Base-by-base conservation (phyloP, 1,140 invertebrate genomes). In the Lepidurus couesii region DNA sequence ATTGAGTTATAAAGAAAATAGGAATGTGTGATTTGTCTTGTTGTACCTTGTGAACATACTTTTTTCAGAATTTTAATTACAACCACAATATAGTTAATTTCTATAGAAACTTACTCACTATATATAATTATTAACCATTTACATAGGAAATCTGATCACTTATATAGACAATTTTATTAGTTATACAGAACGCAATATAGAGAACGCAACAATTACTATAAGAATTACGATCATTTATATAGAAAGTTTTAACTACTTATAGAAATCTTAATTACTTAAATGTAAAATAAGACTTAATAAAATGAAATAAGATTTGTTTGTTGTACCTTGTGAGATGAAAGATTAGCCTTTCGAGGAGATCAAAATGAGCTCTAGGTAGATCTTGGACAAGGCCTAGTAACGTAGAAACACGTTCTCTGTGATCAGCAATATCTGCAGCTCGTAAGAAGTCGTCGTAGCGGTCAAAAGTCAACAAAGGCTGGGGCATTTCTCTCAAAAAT, bases 361-460 rank as follows among this genome's bases (percentile, higher is more conserved):
- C 92, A 84, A 93, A 95, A 85, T 98, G 97, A 0, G 91, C 87
- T 83, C 92, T 92, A 1, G 96, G 96, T 74, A 98, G 85, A 85
- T 96, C 94, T 81, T 94, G 94, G 78, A 98, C 86, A 81, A 96
- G 93, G 34, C 91, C 90, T 83, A 95, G 95, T 74, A 97, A 87
- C 8, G 93, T 95, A 13, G 91, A 89, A 7, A 96, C 89, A 80
- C 93, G 87, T 85, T 97, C 95, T 83, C 91, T 90, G 4, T 89
- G 88, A 84, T 96, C 92, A 21, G 90, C 89, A 21, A 97, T 88
- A 84, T 93, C 93, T 43, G 93, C 91, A 65, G 93, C 93, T 81
- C 94, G 89, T 74, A 98, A 88, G 83, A 98, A 96, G 84, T 98
- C 95, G 84, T 97, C 95, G 84, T 98, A 98, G 73, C 93, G 91